phyloP scores from a whole-genome alignment of 2,888 invertebrate species.

The Caenorhabditis virilis region DNA sequence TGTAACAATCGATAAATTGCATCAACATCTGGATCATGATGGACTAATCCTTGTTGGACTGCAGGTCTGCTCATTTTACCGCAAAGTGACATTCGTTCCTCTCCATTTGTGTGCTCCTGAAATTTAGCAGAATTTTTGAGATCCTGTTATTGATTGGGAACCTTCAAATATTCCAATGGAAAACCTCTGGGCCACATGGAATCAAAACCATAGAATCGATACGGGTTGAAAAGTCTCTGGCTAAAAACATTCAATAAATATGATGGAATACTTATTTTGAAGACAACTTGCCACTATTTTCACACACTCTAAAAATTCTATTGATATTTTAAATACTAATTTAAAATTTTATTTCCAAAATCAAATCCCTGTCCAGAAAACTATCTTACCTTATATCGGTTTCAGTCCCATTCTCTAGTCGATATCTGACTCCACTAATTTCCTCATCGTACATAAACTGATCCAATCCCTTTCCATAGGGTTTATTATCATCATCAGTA shows the following conservation, averaged over 20 bases:
- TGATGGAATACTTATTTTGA: no score
- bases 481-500: conserved; percentile 47
- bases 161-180: conserved; percentile 36
- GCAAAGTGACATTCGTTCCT: conserved; percentile 25
- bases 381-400: no score
- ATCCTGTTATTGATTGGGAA: no score
- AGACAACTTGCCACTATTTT: no score
- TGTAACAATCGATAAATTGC: conserved; percentile 45
- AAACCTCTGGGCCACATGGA: conserved; percentile 51
- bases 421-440: conserved; percentile 23
- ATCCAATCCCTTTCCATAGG: no score
- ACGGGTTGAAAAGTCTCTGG: conserved; percentile 41
- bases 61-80: conserved; percentile 27
- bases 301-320: no score
- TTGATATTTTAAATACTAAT: no score
- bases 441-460: conserved; percentile 36
- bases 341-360: no score
- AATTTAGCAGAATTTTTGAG: no score
- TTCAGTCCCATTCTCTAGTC: not conserved
- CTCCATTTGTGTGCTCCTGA: no score
- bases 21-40: conserved; percentile 48
- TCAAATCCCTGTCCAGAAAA: no score
- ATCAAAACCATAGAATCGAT: conserved; percentile 37
- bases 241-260: no score
- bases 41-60: conserved; percentile 51